A percentile compares a stretch with the other conserved stretches of the same genome.
phyloP scores from a whole-genome alignment of 2,888 invertebrate genomes.

The Steinernema carpocapsae region DNA sequence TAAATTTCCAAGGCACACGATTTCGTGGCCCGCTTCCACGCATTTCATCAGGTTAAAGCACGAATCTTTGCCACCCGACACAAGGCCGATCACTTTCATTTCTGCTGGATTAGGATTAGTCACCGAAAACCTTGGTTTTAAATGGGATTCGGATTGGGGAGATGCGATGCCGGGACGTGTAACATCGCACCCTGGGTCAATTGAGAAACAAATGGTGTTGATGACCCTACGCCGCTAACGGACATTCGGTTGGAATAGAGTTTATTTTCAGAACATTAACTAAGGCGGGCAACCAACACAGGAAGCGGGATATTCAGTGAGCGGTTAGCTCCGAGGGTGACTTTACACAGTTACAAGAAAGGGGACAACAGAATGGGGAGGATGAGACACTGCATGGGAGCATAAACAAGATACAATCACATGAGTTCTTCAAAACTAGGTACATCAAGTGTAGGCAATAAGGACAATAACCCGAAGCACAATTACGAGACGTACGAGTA shows the following conservation, averaged over 20 bases:
- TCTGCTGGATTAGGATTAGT: no score
- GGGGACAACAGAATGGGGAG: not conserved
- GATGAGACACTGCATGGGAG: not conserved
- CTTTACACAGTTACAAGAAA: not conserved
- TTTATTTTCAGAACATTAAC: slow-evolving; percentile 1
- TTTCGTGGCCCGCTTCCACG: slow-evolving; percentile 84
- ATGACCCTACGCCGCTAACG: not conserved
- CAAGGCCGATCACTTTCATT: slow-evolving; percentile 67
- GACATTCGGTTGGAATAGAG: not conserved
- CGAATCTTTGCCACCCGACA: slow-evolving; percentile 98
- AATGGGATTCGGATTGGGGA: no score
- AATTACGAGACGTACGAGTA: slow-evolving; percentile 4
- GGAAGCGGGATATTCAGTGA: not conserved
- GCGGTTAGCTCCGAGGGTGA: no score
- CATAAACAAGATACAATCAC: not conserved
- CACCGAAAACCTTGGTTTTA: no score
- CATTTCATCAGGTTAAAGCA: slow-evolving; percentile 90
- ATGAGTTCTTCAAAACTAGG: not conserved
- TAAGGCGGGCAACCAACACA: slow-evolving; percentile 28
- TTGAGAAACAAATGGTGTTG: not conserved
- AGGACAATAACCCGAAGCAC: slow-evolving; percentile 7
- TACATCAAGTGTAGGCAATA: slow-evolving; percentile 1
- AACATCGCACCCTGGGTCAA: no score
- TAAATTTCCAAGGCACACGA: slow-evolving; percentile 94
- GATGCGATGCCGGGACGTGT: no score